phyloP scores from a whole-genome alignment of 2,113 vertebrate species.

The Psilopogon haemacephalus region DNA sequence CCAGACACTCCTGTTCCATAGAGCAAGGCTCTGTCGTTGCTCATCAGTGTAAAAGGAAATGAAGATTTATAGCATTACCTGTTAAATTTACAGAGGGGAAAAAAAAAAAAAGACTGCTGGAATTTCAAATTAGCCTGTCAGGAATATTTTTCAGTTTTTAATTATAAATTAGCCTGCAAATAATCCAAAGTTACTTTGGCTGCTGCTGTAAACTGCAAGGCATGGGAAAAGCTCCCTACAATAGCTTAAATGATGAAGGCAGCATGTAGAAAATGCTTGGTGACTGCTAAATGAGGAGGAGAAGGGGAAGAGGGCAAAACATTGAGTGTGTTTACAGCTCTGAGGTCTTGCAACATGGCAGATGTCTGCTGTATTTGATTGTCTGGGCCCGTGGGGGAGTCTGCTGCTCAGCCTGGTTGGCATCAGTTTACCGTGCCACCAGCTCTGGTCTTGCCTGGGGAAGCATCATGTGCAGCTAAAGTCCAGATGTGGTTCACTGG shows the following conservation, averaged over 20 bases:
- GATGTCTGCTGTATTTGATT: not conserved
- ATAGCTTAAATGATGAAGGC: not conserved
- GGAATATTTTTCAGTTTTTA: slow-evolving; percentile 4
- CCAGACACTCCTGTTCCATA: not conserved
- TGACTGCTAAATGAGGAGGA: not conserved
- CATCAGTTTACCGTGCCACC: not conserved
- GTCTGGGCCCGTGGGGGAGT: not conserved
- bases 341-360: not conserved
- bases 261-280: not conserved
- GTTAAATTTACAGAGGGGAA: not conserved
- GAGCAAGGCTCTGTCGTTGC: not conserved
- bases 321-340: not conserved
- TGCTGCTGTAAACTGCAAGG: not conserved
- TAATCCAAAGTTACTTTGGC: slow-evolving; percentile 17
- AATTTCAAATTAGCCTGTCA: not conserved
- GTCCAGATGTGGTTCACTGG: rapidly evolving
- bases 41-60: slow-evolving; percentile 6
- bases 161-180: slow-evolving; percentile 39
- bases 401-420: not conserved
- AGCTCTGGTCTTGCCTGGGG: not conserved
- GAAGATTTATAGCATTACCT: slow-evolving; percentile 16
- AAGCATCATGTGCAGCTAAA: rapidly evolving
- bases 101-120: not conserved
- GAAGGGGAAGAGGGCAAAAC: not conserved
- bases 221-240: not conserved